Conservation (phyloP, 1,140 invertebrate species). For the Adoxophyes honmai region DNA sequence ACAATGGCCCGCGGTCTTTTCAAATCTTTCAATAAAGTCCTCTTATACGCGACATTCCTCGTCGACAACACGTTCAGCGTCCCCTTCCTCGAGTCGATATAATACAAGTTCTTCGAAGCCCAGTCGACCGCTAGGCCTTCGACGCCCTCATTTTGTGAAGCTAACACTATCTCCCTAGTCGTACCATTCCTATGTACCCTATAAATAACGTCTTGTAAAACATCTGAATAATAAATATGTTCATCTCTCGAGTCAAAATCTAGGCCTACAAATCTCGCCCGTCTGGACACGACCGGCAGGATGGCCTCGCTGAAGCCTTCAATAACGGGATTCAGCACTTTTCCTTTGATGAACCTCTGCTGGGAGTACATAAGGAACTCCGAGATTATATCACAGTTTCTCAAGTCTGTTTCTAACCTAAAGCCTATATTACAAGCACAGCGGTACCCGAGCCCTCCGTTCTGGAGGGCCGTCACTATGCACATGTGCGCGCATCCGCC, state of each 20-base stretch:
- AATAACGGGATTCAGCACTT: slow-evolving; percentile 92
- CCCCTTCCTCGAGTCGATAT: slow-evolving; percentile 97
- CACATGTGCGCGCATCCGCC: slow-evolving; percentile 98
- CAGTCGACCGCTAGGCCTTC: slow-evolving; percentile 98
- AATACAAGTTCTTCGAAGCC: slow-evolving; percentile 98
- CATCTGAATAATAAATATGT: slow-evolving; percentile 98
- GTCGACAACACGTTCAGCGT: slow-evolving; percentile 96
- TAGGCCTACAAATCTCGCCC: slow-evolving; percentile 96
- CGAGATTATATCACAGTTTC: slow-evolving; percentile 90
- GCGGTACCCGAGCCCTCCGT: slow-evolving; percentile 89
- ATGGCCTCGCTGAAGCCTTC: slow-evolving; percentile 97
- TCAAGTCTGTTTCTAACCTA: slow-evolving; percentile 84
- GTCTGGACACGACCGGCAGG: slow-evolving; percentile 90
- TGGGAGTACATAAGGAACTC: slow-evolving; percentile 99
- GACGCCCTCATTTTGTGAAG: slow-evolving; percentile 97
- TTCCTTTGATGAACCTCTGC: slow-evolving; percentile 97
- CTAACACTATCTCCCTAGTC: slow-evolving; percentile 92
- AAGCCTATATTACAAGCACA: slow-evolving; percentile 97
- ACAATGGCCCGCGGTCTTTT: slow-evolving; percentile 96
- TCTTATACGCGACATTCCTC: slow-evolving; percentile 88
- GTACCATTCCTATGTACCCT: slow-evolving; percentile 93
- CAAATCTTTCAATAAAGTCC: slow-evolving; percentile 91
- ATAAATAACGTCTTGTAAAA: slow-evolving; percentile 97
- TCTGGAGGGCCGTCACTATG: slow-evolving; percentile 88
- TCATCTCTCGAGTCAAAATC: slow-evolving; percentile 96